These are phyloP conservation scores for Drepanosiphum platanoidis DNA, from an alignment of 2,888 invertebrate species.

Conservation along the genomic window DNA sequence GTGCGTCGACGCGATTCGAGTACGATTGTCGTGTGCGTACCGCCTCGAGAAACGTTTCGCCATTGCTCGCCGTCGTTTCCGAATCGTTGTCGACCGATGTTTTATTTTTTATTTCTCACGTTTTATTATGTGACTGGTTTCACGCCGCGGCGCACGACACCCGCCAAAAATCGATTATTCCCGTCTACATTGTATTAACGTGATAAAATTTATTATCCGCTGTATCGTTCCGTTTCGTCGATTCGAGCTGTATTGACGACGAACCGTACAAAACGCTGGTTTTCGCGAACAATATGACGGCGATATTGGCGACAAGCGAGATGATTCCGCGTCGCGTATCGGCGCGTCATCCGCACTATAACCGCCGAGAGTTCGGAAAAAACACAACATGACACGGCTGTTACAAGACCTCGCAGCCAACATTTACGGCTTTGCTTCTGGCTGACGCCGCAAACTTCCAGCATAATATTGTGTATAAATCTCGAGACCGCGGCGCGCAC, in stretches of 20 bases:
- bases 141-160: too few species aligned
- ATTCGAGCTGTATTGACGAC: too few species aligned
- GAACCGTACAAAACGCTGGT: too few species aligned
- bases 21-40: not conserved
- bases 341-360: too few species aligned
- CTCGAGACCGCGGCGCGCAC: not conserved
- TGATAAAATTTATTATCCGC: too few species aligned
- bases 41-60: not conserved
- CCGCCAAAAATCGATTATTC: too few species aligned
- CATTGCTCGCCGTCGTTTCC: not conserved
- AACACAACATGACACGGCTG: slow-evolving; percentile 15
- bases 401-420: slow-evolving; percentile 21
- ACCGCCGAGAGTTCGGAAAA: slow-evolving; percentile 11
- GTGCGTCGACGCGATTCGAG: not conserved
- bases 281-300: too few species aligned
- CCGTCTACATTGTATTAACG: too few species aligned
- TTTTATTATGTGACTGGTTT: too few species aligned
- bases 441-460: slow-evolving; percentile 34
- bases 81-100: not conserved
- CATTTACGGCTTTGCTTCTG: slow-evolving; percentile 38
- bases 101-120: not conserved
- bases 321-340: too few species aligned
- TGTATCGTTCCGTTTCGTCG: too few species aligned
- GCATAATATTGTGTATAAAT: slow-evolving; percentile 46
- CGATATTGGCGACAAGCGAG: too few species aligned